Evolutionary conservation across 2,113 vertebrate species (phyloP).

Genomic region (Aix galericulata): DNA sequence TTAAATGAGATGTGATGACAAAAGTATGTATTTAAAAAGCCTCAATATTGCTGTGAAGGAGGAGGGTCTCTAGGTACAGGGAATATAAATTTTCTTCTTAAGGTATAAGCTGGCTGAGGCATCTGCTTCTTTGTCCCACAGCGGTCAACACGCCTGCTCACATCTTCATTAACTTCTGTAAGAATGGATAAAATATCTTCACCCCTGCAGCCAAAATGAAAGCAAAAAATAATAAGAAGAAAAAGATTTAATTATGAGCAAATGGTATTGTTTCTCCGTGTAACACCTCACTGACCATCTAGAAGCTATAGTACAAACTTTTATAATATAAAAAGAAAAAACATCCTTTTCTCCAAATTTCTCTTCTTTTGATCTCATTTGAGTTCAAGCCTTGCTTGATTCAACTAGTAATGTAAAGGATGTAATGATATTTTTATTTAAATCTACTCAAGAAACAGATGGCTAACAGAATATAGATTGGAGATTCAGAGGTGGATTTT

Average conservation of each 20-base stretch:
- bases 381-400: not conserved
- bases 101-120: slow-evolving; percentile 83
- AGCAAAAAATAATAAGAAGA: not conserved
- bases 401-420: not conserved
- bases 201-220: slow-evolving; percentile 62
- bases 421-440: not conserved
- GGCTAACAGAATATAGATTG: not conserved
- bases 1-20: not conserved
- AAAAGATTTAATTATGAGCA: not conserved
- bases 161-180: slow-evolving; percentile 87
- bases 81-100: slow-evolving; percentile 83
- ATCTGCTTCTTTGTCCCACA: slow-evolving; percentile 80
- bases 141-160: slow-evolving; percentile 63
- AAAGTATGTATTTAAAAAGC: not conserved
- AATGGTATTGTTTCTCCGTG: not conserved
- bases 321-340: not conserved
- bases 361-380: not conserved
- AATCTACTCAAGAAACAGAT: not conserved
- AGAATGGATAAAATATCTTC: slow-evolving; percentile 87
- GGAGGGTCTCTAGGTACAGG: slow-evolving; percentile 65
- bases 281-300: not conserved
- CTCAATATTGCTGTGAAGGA: not conserved
- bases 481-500: not conserved
- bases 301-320: not conserved
- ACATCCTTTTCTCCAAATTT: not conserved